phyloP scores from a whole-genome alignment of 2,888 invertebrate genomes.

The Latrodectus elegans region DNA sequence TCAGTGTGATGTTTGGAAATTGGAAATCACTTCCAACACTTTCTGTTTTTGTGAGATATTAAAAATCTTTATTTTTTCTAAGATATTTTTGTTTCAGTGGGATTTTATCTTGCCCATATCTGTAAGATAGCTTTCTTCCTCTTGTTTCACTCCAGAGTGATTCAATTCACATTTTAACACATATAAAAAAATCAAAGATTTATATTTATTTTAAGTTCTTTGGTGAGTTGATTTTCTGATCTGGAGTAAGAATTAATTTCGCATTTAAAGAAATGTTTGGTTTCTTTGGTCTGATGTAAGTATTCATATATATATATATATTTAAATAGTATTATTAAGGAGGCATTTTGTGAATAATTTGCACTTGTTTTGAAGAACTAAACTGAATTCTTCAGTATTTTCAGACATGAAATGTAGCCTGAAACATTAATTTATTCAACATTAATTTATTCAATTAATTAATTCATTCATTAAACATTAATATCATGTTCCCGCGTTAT shows the following conservation, averaged over 20 bases:
- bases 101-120: neutral
- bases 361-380: too few relatives aligned
- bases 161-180: conserved; percentile 22
- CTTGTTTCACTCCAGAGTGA: conserved; percentile 13
- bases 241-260: conserved; percentile 42
- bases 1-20: conserved; percentile 42
- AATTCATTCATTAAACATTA: too few relatives aligned
- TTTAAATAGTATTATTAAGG: too few relatives aligned
- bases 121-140: neutral
- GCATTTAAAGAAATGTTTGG: neutral
- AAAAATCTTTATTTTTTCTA: conserved; percentile 11
- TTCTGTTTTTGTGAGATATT: conserved; percentile 34
- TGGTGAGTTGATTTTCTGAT: neutral
- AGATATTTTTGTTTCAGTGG: neutral
- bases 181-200: conserved; percentile 39
- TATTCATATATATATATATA: too few relatives aligned
- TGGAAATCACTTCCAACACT: conserved; percentile 48
- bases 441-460: too few relatives aligned
- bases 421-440: too few relatives aligned
- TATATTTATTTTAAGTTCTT: conserved; percentile 34
- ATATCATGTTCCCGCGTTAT: too few relatives aligned
- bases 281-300: too few relatives aligned
- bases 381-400: too few relatives aligned
- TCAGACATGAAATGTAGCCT: too few relatives aligned
- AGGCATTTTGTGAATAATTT: too few relatives aligned